These are phyloP conservation scores for Spodoptera litura DNA, from an alignment of 1,140 invertebrate species.

Conservation along the genomic window DNA sequence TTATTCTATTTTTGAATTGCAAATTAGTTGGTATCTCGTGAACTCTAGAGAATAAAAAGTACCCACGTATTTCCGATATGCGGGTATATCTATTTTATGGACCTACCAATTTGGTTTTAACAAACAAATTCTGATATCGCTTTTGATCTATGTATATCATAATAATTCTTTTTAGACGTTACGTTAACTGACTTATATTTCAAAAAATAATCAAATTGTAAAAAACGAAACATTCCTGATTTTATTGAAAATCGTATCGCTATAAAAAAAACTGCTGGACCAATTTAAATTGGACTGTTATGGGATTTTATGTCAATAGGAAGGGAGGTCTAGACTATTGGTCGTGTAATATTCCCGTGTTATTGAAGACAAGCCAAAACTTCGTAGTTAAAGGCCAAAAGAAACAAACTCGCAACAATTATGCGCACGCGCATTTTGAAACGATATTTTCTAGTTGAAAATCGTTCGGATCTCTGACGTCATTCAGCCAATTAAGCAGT, in stretches of 20 bases:
- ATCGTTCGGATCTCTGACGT: not conserved
- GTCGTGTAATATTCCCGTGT: conserved; percentile 46
- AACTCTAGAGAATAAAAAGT: not conserved
- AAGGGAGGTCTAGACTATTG: conserved; percentile 29
- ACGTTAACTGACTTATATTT: conserved; percentile 21
- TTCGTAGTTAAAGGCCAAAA: conserved; percentile 53
- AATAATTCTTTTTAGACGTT: conserved; percentile 5
- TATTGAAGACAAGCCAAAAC: conserved; percentile 60
- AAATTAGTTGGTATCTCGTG: conserved; percentile 1
- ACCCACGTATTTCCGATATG: not conserved
- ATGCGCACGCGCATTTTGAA: conserved; percentile 39
- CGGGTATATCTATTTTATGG: conserved; percentile 8
- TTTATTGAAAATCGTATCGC: conserved; percentile 25
- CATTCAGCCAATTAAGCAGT: conserved; percentile 7
- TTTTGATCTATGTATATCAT: conserved; percentile 3
- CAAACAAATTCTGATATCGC: not conserved
- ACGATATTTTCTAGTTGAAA: conserved; percentile 31
- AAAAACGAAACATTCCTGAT: conserved; percentile 7
- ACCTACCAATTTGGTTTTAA: not conserved
- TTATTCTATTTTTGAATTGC: conserved; percentile 4
- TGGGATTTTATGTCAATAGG: too few species aligned
- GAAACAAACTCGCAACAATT: conserved; percentile 56
- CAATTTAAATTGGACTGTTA: conserved; percentile 1
- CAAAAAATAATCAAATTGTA: conserved; percentile 15
- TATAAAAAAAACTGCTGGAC: conserved; percentile 10